Evolutionary conservation across 2,113 vertebrate species (phyloP), one percentile per base, ranked within the genome.

Genomic region (Coregonus clupeaformis): DNA sequence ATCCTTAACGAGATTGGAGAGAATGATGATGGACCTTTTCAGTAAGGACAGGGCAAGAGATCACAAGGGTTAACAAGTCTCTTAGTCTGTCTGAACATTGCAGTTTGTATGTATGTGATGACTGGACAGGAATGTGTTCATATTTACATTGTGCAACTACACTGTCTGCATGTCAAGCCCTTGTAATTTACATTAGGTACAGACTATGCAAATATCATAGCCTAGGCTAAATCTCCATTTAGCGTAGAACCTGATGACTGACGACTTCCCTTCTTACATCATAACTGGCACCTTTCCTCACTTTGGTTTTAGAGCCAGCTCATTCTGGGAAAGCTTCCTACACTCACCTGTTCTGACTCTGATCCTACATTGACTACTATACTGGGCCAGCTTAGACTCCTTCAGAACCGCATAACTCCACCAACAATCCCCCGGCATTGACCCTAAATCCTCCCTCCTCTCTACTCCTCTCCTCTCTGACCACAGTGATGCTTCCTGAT

Each of bases 1-100:
- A 87, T 79, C 85, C 82, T 85, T 89, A 88, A 90, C 77, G 30
- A 78, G 86, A 89, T 90, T 86, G 71, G 49, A 70, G 57, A 27
- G 79, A 87, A 84, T 86, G 75, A 72, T 74, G 72, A 72, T 72
- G 65, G 78, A 84, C 75, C 70, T 81, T 77, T 68, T 79, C 27
- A 29, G 65, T 36, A 27, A 71, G 86, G 70, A 42, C 52, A 52
- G 71, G 77, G 77, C 81, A 84, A 67, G 49, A 86, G 80, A 81
- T 88, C 57, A 71, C 69, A 71, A 57, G 7, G 80, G 77, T 76
- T 87, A 78, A 86, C 76, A 52, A 5, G 49, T 52, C 49, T 52
- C 49, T 18, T 52, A 1, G 16, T 52, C 49, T 1, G 49, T 52
- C 49, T 52, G 16, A 52, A 52, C 16, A 11, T 42, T 42, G 36